Percentiles rank a stretch among this genome's conserved stretches.
Evolutionary conservation across 2,113 vertebrate genomes (phyloP).

Genomic region (Silurus meridionalis): DNA sequence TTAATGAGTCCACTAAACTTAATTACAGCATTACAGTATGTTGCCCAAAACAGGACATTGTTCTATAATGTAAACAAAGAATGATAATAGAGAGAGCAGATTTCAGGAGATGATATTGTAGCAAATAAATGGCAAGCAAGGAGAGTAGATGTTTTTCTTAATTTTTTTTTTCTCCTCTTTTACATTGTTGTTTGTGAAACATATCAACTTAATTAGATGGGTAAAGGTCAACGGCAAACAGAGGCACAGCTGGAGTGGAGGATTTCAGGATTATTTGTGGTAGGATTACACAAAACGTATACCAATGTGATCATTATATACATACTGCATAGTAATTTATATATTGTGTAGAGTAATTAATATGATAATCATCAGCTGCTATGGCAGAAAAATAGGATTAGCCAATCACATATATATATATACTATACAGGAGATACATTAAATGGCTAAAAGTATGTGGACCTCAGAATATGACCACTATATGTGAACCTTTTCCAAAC

Average conservation of each 20-base stretch:
- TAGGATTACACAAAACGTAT: neutral
- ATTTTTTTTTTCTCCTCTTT: constrained; percentile 18
- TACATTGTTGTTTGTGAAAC: constrained; percentile 8
- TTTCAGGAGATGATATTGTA: neutral
- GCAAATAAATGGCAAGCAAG: neutral
- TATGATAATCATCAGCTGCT: neutral
- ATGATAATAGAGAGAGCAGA: neutral
- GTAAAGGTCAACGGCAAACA: constrained; percentile 1
- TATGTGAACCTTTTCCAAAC: neutral
- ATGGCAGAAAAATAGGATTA: neutral
- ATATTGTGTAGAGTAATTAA: no score
- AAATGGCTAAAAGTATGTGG: no score
- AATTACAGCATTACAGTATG: neutral
- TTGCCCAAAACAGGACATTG: neutral
- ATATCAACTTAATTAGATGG: constrained; percentile 40
- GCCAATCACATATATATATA: neutral
- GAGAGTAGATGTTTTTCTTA: constrained; percentile 7
- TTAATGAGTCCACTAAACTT: neutral
- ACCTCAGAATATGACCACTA: neutral
- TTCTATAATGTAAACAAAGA: constrained; percentile 14
- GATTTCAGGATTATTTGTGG: neutral
- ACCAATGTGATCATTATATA: neutral
- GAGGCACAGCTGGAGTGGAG: neutral
- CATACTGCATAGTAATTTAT: neutral
- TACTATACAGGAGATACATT: no score